phyloP scores from a whole-genome alignment of 2,113 vertebrate genomes.

The Empidonax traillii region DNA sequence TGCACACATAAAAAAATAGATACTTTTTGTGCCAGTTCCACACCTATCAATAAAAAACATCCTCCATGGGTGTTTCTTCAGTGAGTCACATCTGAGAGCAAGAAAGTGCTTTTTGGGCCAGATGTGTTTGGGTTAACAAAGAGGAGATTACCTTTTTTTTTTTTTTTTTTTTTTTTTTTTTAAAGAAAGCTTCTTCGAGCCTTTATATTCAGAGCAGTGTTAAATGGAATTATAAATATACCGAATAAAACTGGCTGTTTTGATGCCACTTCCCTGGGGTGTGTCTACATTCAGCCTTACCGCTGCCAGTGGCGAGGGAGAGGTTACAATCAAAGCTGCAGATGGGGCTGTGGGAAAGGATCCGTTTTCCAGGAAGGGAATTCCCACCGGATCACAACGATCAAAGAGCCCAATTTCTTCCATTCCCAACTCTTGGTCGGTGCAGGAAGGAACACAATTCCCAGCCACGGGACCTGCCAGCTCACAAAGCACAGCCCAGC shows the following conservation, averaged over 20 bases:
- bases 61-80: background rate
- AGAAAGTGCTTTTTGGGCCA: background rate
- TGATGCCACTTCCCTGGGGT: background rate
- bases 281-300: constrained; percentile 12
- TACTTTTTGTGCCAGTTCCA: background rate
- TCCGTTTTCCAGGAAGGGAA: background rate
- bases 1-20: background rate
- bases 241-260: background rate
- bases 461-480: background rate
- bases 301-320: background rate
- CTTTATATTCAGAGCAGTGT: background rate
- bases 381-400: background rate
- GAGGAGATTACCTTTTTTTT: background rate
- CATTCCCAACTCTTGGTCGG: background rate
- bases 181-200: background rate
- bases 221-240: background rate
- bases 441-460: background rate
- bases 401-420: background rate
- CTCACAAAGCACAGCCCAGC: background rate
- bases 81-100: background rate
- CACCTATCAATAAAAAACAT: background rate
- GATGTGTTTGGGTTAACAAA: background rate
- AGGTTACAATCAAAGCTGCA: background rate
- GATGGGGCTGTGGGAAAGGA: background rate
- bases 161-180: no score